Base-by-base conservation (phyloP, 1,140 invertebrate genomes). In the Zaprionus lachaisei region DNA sequence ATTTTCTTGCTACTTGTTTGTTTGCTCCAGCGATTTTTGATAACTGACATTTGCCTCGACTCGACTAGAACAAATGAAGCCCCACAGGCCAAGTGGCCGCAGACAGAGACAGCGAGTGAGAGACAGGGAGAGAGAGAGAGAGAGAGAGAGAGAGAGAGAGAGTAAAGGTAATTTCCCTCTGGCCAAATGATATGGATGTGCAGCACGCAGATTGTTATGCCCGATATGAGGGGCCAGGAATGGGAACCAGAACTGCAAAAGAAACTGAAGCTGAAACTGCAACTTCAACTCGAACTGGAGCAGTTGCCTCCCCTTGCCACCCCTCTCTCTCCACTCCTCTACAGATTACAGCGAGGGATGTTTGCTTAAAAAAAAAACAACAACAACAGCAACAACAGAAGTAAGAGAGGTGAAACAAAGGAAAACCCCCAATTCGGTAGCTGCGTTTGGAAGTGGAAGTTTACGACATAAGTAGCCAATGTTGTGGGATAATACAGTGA, bases 1-100 rank as follows among this genome's bases (percentile, higher is more conserved):
- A 86, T 83, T 78, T 78, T 76, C 80, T 75, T 80, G 83, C 84
- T 75, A 87, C 80, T 87, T 83, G 83, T 83, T 87, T 80, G 83
- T 87, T 83, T 83, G 80, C 80, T 71, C 56, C 70, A 72, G 57
- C 75, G 77, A 87, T 87, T 80, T 80, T 74, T 80, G 78, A 80
- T 87, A 86, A 83, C 83, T 86, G 83, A 80, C 83, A 86, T 86
- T 86, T 86, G 83, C 76, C 79, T 74, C 61, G 83, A 62, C 70
- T 69, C 41, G 28, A 54, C 67, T 70, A 63, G 17, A 70, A 71
- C 41, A 63, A 75, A 63, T 51, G 54, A 58, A 34, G 60, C 49
- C 22, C 22, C 54, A 56, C n/a, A 56, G 54, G 24, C 26, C 11
- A 31, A 28, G 37, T 22, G 26, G n/a, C 24, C 24, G 6, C 14